Base-by-base conservation (phyloP, 2,797 vertebrate genomes). In the Apogon talboti region DNA sequence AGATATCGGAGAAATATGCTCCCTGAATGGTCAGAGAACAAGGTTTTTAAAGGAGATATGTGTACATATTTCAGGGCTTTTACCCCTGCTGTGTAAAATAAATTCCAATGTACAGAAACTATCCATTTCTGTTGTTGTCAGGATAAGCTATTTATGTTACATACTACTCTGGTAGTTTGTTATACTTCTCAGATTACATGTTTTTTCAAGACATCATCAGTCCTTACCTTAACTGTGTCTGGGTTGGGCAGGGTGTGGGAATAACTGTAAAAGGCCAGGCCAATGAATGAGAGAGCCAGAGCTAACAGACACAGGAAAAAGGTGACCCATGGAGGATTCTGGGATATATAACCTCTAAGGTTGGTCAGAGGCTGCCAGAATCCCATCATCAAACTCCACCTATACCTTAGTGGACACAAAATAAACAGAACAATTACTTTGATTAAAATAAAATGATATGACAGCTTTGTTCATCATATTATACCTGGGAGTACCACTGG, bases 301-400 rank as follows among this genome's bases (percentile, higher is more conserved):
- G 76, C 76, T 59, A 93, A 55, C 12, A 95, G 69, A 66, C 93
- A 92, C 53, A 94, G 28, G 66, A 93, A 86, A 78, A 95, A 95
- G 1, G 94, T 89, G 19, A 89, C 78, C 11, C 43, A 70, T 21
- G 93, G 94, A 38, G 94, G 93, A 74, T 92, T 91, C 7, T 89
- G 86, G 63, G 77, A 79, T 18, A 87, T 51, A 48, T 82, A 87
- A 43, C 78, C 81, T 83, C 60, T 91, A 11, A 95, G 69, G 66
- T 91, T 93, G 47, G 82, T 77, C 19, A 87, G 11, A 0, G 90
- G 90, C 65, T 90, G 85, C 86, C 89, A 92, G 63, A 72, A 68
- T 76, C 79, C 88, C 94, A 95, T 94, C 58, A 49, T 82, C 63
- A 55, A 11, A 37, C 9, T 61, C 45, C 28, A 70, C 8, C 35